Base-by-base conservation (phyloP, 2,113 vertebrate genomes). In the Brienomyrus brachyistius region DNA sequence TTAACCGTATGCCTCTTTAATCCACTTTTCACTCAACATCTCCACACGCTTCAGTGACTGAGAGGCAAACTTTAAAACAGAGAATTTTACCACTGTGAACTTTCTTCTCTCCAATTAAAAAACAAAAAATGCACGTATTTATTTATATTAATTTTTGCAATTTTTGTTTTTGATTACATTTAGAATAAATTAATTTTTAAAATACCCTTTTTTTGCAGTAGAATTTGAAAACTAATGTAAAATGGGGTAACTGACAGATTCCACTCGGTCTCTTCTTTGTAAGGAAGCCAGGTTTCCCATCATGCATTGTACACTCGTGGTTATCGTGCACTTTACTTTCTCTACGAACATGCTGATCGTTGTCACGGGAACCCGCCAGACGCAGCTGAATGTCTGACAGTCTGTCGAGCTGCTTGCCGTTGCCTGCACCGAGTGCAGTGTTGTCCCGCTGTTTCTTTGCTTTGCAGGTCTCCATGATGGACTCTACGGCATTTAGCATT, bases 41-140 rank as follows among this genome's bases (percentile, higher is more conserved):
- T 95, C 95, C 96, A 96, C 95, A 88, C 94, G 93, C 93, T 96
- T 95, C 94, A 94, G 92, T 95, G 94, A 93, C 94, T 95, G 85
- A 90, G 93, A 93, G 92, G 93, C 90, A 77, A 93, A 95, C 95
- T 96, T 66, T 91, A 95, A 94, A 95, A 94, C 92, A 93, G 91
- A 93, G 94, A 92, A 59, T 13, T 10, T 11, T 35, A 74, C 66
- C 56, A n/a, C 8, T 56, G 5, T 56, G 54, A 21, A 62, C 23
- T 13, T 62, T 62, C 59, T 62, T 7, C 8, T 62, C 23, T 62
- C 23, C n/a, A 66, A 66, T 27, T 11, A 66, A 66, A n/a, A 40
- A 40, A 31, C 31, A 40, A 40, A 52, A 66, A 66, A 66, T 27
- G 59, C 59, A 1, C 27, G n/a, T 66, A 27, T 66, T 66, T 27